phyloP scores from a whole-genome alignment of 2,797 vertebrate species.

The Perodicticus potto region DNA sequence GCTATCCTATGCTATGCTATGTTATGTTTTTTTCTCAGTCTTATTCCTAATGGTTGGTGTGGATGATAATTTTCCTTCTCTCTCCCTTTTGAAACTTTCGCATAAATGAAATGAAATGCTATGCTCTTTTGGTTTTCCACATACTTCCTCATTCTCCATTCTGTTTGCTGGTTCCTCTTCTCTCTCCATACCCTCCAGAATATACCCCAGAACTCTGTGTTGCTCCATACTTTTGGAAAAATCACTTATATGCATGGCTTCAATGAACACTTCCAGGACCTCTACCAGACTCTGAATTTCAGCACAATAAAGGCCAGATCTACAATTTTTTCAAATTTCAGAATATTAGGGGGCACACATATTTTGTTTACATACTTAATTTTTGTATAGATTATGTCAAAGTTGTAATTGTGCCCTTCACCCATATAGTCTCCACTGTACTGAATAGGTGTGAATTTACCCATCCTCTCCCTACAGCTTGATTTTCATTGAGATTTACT shows the following conservation, averaged over 20 bases:
- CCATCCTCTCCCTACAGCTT: too few species aligned
- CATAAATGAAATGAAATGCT: background rate
- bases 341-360: too few species aligned
- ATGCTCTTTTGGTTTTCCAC: background rate
- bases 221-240: slow-evolving; percentile 1
- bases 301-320: background rate
- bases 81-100: background rate
- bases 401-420: too few species aligned
- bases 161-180: background rate
- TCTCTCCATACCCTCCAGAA: slow-evolving; percentile 1
- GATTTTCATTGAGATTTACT: too few species aligned
- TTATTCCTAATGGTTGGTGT: background rate
- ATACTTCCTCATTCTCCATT: slow-evolving; percentile 6
- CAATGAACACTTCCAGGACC: background rate
- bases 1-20: background rate
- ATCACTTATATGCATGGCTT: background rate
- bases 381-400: too few species aligned
- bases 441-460: too few species aligned
- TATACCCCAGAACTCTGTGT: background rate
- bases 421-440: too few species aligned
- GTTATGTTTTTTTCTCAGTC: background rate
- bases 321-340: too few species aligned
- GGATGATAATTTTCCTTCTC: slow-evolving; percentile 6
- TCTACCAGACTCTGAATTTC: background rate
- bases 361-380: too few species aligned